These are phyloP conservation scores for Crotophaga sulcirostris DNA, from an alignment of 2,113 vertebrate genomes.

Conservation along the genomic window DNA sequence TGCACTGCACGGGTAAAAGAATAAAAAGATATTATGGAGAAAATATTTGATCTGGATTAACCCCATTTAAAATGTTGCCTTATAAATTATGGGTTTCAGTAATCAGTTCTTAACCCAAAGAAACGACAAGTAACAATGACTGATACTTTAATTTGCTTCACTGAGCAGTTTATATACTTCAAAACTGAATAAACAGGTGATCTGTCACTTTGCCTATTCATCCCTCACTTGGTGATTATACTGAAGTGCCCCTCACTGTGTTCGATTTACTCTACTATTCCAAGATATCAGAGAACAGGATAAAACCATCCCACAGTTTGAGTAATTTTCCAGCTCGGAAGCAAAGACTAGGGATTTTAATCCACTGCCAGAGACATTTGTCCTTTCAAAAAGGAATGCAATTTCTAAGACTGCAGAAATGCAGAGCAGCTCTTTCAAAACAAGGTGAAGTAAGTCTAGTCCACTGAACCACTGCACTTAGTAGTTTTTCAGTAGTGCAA, in stretches of 20 bases:
- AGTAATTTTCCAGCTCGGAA: not conserved
- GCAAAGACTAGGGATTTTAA: not conserved
- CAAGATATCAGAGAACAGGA: not conserved
- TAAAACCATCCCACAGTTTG: not conserved
- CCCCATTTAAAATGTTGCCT: not conserved
- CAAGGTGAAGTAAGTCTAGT: not conserved
- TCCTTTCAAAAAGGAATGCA: not conserved
- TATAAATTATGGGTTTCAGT: not conserved
- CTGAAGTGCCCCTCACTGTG: not conserved
- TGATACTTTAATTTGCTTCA: not conserved
- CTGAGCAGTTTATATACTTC: not conserved
- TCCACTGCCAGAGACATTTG: not conserved
- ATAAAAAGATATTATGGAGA: not conserved
- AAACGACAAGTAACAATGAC: not conserved
- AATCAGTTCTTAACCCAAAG: not conserved
- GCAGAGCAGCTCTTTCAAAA: slow-evolving; percentile 22
- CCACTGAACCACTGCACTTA: not conserved
- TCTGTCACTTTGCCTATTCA: not conserved
- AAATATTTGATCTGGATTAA: not conserved
- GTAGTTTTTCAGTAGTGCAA: not conserved
- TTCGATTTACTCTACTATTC: not conserved
- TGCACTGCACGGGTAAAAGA: not conserved
- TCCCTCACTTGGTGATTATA: not conserved
- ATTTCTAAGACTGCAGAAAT: not conserved
- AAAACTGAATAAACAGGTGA: not conserved